phyloP scores from a whole-genome alignment of 2,113 vertebrate species.

The Ophiodon elongatus region DNA sequence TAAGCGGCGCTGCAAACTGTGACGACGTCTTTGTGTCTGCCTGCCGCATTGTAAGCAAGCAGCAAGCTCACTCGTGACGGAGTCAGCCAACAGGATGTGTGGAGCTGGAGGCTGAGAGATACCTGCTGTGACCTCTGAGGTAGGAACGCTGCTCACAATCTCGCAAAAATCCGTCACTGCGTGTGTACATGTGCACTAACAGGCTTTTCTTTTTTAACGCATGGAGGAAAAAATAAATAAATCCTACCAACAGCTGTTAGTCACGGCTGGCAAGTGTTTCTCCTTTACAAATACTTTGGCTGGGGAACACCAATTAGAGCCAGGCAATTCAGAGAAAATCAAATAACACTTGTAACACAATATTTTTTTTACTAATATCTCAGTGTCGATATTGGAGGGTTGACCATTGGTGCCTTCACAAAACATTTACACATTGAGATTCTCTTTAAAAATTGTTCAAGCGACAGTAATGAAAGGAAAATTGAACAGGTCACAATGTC shows the following conservation, averaged over 20 bases:
- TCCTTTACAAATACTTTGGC: constrained; percentile 4
- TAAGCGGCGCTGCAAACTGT: constrained; percentile 42
- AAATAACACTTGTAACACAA: too few relatives aligned
- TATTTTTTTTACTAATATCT: too few relatives aligned
- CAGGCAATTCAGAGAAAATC: too few relatives aligned
- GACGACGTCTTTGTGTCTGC: constrained; percentile 51
- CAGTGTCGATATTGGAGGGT: not conserved
- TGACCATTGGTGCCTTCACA: not conserved
- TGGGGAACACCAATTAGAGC: not conserved
- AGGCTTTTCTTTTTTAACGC: not conserved
- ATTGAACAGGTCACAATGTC: constrained; percentile 3
- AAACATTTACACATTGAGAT: not conserved
- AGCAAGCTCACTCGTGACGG: constrained; percentile 50
- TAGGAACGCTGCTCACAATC: not conserved
- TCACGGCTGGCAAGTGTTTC: not conserved
- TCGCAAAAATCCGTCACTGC: not conserved
- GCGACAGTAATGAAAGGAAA: constrained; percentile 15
- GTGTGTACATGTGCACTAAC: not conserved
- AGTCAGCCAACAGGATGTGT: constrained; percentile 56
- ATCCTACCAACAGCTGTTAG: not conserved
- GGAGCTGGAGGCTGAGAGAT: constrained; percentile 23
- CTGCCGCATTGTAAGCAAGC: constrained; percentile 51
- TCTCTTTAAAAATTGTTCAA: not conserved
- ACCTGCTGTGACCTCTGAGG: constrained; percentile 65
- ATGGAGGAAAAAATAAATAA: not conserved